Percentiles rank a stretch among this genome's conserved stretches.
Evolutionary conservation across 2,888 invertebrate species (phyloP).

Genomic region (Pediacus dermestoides): DNA sequence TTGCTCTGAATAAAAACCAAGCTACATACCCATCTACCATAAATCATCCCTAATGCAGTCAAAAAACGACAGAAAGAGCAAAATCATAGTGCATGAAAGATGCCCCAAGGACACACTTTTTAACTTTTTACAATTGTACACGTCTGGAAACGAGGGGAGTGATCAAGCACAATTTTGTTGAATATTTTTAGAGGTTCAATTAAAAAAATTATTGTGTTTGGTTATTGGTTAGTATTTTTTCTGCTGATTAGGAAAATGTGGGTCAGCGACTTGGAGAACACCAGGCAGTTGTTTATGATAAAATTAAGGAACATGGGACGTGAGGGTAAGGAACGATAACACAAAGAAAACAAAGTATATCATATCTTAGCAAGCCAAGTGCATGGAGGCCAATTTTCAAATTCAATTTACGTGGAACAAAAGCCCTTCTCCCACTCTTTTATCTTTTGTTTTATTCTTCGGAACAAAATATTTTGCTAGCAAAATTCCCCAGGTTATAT

Average conservation of each 20-base stretch:
- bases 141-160: no score
- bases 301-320: constrained; percentile 17
- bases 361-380: constrained; percentile 42
- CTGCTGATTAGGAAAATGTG: no score
- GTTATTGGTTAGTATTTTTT: no score
- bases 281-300: constrained; percentile 26
- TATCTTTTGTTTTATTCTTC: constrained; percentile 42
- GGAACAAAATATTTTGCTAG: constrained; percentile 41
- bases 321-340: constrained; percentile 20
- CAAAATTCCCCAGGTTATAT: constrained; percentile 45
- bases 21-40: constrained; percentile 40
- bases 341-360: constrained; percentile 39
- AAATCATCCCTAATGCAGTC: constrained; percentile 49
- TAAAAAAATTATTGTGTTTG: no score
- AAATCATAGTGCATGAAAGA: no score
- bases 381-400: constrained; percentile 48
- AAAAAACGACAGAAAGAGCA: no score
- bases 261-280: no score
- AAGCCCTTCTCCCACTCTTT: constrained; percentile 38
- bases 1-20: constrained; percentile 44
- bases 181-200: no score
- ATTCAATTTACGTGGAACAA: constrained; percentile 51
- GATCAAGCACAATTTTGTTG: no score
- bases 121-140: no score
- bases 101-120: no score